phyloP scores from a whole-genome alignment of 2,888 invertebrate species.

The Tipula lateralis region DNA sequence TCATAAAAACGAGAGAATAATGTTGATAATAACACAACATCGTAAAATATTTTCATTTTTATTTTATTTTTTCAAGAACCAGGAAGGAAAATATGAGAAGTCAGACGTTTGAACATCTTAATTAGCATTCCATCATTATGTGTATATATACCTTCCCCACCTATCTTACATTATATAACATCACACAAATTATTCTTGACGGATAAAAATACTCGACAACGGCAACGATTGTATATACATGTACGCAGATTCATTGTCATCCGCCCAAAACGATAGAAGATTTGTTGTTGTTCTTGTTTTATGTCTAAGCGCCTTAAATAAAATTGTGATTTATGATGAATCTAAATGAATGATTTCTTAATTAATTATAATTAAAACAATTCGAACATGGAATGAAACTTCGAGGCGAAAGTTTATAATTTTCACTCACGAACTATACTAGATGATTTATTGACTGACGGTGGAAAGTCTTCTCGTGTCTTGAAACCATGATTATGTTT shows the following conservation, averaged over 20 bases:
- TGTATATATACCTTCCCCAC: not conserved
- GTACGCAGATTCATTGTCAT: not conserved
- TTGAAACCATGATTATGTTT: too few species aligned
- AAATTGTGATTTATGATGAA: not conserved
- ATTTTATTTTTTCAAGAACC: not conserved
- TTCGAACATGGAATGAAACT: not conserved
- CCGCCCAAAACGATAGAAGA: not conserved
- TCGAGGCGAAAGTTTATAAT: not conserved
- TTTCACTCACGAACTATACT: not conserved
- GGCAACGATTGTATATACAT: not conserved
- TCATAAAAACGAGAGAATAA: not conserved
- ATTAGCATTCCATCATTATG: not conserved
- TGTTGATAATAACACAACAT: not conserved
- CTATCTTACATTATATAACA: not conserved
- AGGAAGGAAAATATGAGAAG: slow-evolving; percentile 5
- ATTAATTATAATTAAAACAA: not conserved
- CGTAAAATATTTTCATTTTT: too few species aligned
- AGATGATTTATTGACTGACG: not conserved
- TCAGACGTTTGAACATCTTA: slow-evolving; percentile 1
- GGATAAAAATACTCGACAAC: not conserved
- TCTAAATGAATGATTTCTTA: not conserved
- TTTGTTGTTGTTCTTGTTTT: not conserved
- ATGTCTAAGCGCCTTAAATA: not conserved
- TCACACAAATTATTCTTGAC: slow-evolving; percentile 11
- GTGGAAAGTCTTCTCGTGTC: too few species aligned